phyloP scores from a whole-genome alignment of 2,113 vertebrate genomes.

The Plecturocebus donacophilus region DNA sequence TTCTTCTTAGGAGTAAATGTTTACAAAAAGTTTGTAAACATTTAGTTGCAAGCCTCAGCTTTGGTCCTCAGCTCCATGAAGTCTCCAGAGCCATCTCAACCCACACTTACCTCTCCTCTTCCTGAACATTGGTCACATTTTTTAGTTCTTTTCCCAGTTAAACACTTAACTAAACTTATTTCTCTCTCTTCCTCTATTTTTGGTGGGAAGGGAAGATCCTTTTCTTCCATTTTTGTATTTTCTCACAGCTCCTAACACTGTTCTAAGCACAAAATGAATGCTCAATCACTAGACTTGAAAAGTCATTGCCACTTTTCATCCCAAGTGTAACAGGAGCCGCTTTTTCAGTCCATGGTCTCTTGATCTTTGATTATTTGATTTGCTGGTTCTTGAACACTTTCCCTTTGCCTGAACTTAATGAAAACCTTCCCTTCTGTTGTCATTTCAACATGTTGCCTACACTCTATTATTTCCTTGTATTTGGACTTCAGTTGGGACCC shows the following conservation, averaged over 20 bases:
- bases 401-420: not conserved
- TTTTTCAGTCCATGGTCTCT: not conserved
- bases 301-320: not conserved
- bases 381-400: not conserved
- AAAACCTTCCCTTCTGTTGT: not conserved
- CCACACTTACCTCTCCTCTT: not conserved
- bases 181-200: not conserved
- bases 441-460: not conserved
- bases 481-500: not conserved
- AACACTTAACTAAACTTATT: not conserved
- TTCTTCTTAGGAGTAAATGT: not conserved
- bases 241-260: not conserved
- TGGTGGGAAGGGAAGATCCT: not conserved
- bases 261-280: not conserved
- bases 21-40: not conserved
- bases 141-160: not conserved
- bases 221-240: not conserved
- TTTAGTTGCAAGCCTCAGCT: not conserved
- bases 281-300: not conserved
- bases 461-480: conserved; percentile 13
- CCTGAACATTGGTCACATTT: not conserved
- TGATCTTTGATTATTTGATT: not conserved
- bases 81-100: not conserved
- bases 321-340: not conserved
- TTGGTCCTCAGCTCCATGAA: too few relatives aligned